Percentiles rank a stretch among this genome's conserved stretches.
These are phyloP conservation scores for Volucella inflata DNA, from an alignment of 2,888 invertebrate species.

Conservation along the genomic window DNA sequence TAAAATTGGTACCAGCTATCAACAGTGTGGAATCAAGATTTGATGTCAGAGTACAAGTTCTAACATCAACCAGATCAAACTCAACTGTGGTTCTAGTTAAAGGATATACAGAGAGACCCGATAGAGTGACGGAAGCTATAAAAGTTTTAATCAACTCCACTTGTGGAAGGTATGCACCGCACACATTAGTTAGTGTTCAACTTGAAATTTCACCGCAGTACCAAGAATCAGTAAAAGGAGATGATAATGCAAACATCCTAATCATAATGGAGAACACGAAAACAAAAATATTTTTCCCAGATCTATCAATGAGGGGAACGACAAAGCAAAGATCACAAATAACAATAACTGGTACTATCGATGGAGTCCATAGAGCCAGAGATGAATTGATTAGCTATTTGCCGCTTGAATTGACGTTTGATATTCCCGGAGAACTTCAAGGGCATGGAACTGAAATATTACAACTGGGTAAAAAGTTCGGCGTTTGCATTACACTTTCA, in stretches of 20 bases:
- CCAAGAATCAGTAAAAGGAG: constrained; percentile 94
- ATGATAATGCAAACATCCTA: constrained; percentile 91
- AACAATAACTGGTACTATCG: constrained; percentile 93
- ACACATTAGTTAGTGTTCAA: constrained; percentile 5
- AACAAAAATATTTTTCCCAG: constrained; percentile 96
- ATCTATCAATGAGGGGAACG: constrained; percentile 84
- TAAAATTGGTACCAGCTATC: constrained; percentile 91
- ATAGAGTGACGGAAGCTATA: constrained; percentile 96
- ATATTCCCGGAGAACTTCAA: constrained; percentile 90
- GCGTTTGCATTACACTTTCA: constrained; percentile 93
- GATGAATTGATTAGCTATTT: constrained; percentile 95
- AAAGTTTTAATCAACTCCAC: constrained; percentile 90
- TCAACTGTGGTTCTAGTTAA: constrained; percentile 94
- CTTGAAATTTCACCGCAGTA: constrained; percentile 98
- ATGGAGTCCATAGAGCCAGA: constrained; percentile 94
- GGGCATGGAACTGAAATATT: constrained; percentile 86
- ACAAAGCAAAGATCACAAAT: constrained; percentile 94
- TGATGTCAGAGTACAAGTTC: constrained; percentile 89
- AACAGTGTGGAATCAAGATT: constrained; percentile 93
- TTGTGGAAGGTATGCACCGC: constrained; percentile 89
- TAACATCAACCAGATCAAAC: constrained; percentile 92
- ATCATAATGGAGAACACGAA: constrained; percentile 93
- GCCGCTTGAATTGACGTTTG: constrained; percentile 96
- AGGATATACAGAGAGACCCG: constrained; percentile 95
- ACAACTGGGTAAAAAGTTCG: constrained; percentile 90